phyloP scores from a whole-genome alignment of 2,797 vertebrate species.

The Phylloscopus collybita region DNA sequence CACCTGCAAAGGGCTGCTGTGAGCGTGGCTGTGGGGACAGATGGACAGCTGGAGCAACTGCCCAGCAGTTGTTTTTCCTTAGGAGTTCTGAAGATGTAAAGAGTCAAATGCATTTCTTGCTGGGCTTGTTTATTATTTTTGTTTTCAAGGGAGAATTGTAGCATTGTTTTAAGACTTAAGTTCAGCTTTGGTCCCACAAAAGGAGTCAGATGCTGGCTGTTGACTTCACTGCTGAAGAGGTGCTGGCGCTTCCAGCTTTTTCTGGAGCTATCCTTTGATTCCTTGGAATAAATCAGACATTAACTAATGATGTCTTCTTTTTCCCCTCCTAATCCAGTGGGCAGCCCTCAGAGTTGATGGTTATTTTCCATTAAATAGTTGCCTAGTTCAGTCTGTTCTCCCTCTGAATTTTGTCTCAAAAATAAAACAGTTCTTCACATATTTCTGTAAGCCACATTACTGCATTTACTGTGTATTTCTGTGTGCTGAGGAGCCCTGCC shows the following conservation, averaged over 20 bases:
- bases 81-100: not conserved
- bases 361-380: not conserved
- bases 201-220: not conserved
- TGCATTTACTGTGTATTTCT: not conserved
- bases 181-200: not conserved
- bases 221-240: not conserved
- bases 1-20: not conserved
- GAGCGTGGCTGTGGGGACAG: not conserved
- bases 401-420: not conserved
- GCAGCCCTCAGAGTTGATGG: not conserved
- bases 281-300: not conserved
- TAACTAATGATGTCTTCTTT: not conserved
- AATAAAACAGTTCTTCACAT: not conserved
- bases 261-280: not conserved
- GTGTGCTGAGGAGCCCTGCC: not conserved
- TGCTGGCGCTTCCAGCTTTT: not conserved
- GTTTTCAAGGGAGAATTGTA: not conserved
- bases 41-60: not conserved
- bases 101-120: not conserved
- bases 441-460: not conserved
- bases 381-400: not conserved
- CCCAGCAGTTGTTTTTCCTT: not conserved
- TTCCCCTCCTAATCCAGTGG: not conserved
- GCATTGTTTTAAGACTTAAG: not conserved
- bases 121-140: slow-evolving; percentile 35